Evolutionary conservation across 2,888 invertebrate genomes (phyloP).

Genomic region (Thereva nobilitata): DNA sequence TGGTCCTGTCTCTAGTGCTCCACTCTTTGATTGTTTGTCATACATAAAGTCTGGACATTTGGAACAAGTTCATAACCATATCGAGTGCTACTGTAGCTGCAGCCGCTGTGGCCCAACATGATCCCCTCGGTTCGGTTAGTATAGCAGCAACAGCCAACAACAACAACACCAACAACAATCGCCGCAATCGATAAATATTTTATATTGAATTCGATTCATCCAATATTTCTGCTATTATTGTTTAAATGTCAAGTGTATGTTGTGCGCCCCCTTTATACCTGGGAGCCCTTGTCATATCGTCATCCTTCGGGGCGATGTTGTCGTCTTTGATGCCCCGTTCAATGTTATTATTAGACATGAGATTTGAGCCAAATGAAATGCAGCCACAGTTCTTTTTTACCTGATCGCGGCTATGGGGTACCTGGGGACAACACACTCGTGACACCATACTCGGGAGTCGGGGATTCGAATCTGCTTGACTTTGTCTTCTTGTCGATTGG

Average conservation of each 20-base stretch:
- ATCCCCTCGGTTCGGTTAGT: background rate
- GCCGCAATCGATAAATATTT: conserved; percentile 9
- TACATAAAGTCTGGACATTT: conserved; percentile 31
- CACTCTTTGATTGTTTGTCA: conserved; percentile 32
- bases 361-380: conserved; percentile 30
- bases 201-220: conserved; percentile 25
- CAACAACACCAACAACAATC: background rate
- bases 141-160: background rate
- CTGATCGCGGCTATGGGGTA: background rate
- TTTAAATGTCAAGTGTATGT: conserved; percentile 28
- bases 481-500: conserved; percentile 33
- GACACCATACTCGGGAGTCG: conserved; percentile 20
- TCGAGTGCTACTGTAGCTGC: conserved; percentile 17
- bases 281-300: too few species aligned
- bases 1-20: conserved; percentile 6
- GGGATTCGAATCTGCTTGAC: conserved; percentile 15
- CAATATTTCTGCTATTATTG: conserved; percentile 34
- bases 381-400: background rate
- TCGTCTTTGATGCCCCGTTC: conserved; percentile 21
- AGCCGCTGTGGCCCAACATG: conserved; percentile 10
- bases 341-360: conserved; percentile 22
- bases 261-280: background rate
- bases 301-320: background rate
- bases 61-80: conserved; percentile 35
- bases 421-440: conserved; percentile 21